A percentile compares a stretch with the other conserved stretches of the same genome.
phyloP scores from a whole-genome alignment of 2,113 vertebrate species.

The Tonatia bakeri region DNA sequence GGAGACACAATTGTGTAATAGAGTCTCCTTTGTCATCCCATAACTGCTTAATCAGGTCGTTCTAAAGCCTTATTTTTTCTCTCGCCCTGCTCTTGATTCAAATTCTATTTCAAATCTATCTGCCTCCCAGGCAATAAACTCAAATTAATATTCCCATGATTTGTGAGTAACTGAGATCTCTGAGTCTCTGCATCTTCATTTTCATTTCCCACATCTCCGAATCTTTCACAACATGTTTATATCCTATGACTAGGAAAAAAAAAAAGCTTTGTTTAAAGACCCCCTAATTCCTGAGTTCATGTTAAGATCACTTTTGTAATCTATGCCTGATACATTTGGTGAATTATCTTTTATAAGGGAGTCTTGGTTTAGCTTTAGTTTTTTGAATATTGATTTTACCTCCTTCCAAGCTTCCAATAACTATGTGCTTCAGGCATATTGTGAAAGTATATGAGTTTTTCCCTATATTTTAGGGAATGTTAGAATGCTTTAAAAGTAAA shows the following conservation, averaged over 20 bases:
- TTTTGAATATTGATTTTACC: not conserved
- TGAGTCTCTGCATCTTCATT: not conserved
- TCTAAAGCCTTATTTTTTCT: not conserved
- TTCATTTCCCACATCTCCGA: not conserved
- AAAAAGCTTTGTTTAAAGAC: not conserved
- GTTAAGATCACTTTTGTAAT: not conserved
- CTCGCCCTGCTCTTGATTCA: not conserved
- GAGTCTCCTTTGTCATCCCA: not conserved
- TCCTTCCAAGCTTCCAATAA: not conserved
- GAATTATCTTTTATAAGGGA: not conserved
- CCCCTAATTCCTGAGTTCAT: not conserved
- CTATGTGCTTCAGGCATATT: not conserved
- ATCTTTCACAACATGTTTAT: rapidly evolving
- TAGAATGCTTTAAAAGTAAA: not conserved
- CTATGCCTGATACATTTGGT: not conserved
- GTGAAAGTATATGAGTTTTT: not conserved
- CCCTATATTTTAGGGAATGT: not conserved
- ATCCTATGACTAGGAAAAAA: not conserved
- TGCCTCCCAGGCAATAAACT: not conserved
- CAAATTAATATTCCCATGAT: not conserved
- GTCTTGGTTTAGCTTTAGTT: not conserved
- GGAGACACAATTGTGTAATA: not conserved
- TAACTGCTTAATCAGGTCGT: not conserved
- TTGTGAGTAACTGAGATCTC: not conserved
- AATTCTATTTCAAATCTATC: not conserved